Percentiles rank a stretch among this genome's conserved stretches.
Conservation (phyloP, 2,797 vertebrate species). For the Microctenopoma steveboyesi region DNA sequence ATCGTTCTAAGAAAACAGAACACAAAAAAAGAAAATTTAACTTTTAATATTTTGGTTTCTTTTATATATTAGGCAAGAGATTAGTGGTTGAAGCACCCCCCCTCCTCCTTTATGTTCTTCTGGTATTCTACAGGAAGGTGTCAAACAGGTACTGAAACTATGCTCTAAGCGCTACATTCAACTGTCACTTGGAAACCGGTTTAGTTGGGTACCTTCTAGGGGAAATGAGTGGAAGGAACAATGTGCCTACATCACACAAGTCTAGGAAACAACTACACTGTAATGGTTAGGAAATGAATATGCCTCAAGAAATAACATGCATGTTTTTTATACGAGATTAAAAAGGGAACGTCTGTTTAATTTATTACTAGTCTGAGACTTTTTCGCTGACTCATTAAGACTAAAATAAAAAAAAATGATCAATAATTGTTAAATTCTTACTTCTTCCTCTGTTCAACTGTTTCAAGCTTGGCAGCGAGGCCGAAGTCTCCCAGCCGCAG, state of each 20-base stretch:
- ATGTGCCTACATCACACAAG: conserved; percentile 21
- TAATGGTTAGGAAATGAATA: not conserved
- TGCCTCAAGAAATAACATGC: no score
- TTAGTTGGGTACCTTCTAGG: conserved; percentile 45
- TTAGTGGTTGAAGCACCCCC: not conserved
- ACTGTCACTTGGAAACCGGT: conserved; percentile 74
- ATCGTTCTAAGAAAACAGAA: conserved; percentile 87
- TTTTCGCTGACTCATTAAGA: not conserved
- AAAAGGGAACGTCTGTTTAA: no score
- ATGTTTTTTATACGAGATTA: no score
- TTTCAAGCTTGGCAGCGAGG: conserved; percentile 91
- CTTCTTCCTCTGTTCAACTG: conserved; percentile 94
- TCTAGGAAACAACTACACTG: not conserved
- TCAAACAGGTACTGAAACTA: conserved; percentile 61
- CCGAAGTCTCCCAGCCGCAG: conserved; percentile 97
- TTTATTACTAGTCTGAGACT: no score
- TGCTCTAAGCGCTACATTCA: conserved; percentile 37
- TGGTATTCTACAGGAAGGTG: conserved; percentile 65
- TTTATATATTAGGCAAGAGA: not conserved
- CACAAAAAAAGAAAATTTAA: not conserved
- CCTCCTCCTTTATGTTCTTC: conserved; percentile 11
- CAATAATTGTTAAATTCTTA: conserved; percentile 51
- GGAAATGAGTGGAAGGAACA: conserved; percentile 40
- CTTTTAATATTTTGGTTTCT: no score
- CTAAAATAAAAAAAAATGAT: not conserved